Conservation (phyloP, 2,888 invertebrate species). For the Idaea straminata region DNA sequence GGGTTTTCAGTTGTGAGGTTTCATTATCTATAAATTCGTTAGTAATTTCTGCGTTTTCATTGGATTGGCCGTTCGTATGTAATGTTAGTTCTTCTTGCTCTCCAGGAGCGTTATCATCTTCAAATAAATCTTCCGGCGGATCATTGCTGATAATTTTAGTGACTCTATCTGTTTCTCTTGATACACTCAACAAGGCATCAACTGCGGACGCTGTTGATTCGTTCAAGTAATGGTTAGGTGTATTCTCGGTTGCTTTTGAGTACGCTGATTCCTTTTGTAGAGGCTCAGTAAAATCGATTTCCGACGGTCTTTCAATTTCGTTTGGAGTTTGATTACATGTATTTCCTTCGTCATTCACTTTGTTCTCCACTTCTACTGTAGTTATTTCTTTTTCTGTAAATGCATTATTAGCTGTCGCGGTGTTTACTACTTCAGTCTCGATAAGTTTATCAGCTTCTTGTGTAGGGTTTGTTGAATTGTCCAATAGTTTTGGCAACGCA, state of each 20-base stretch:
- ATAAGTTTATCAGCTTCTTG: constrained; percentile 55
- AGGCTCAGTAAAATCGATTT: constrained; percentile 27
- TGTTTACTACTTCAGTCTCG: constrained; percentile 31
- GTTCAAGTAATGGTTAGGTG: constrained; percentile 55
- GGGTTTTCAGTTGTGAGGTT: neutral
- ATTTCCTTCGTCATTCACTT: constrained; percentile 9
- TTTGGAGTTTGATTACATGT: constrained; percentile 4
- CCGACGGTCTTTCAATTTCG: constrained; percentile 15
- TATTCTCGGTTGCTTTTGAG: constrained; percentile 37
- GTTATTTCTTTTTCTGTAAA: constrained; percentile 9
- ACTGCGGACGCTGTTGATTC: constrained; percentile 71
- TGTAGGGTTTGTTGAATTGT: constrained; percentile 56
- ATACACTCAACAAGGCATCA: constrained; percentile 70
- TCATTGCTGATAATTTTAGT: constrained; percentile 65
- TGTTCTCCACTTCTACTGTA: constrained; percentile 5
- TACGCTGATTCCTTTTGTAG: constrained; percentile 23
- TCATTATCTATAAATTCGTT: constrained; percentile 6
- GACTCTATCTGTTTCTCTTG: constrained; percentile 67
- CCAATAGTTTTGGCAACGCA: constrained; percentile 22
- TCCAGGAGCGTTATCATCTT: constrained; percentile 56
- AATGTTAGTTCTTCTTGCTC: constrained; percentile 24
- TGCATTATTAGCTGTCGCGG: constrained; percentile 11
- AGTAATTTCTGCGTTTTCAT: constrained; percentile 5
- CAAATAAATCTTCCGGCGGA: constrained; percentile 71
- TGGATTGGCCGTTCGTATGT: constrained; percentile 36